Evolutionary conservation across 2,888 invertebrate species (phyloP).

Genomic region (Nomada ferruginata): DNA sequence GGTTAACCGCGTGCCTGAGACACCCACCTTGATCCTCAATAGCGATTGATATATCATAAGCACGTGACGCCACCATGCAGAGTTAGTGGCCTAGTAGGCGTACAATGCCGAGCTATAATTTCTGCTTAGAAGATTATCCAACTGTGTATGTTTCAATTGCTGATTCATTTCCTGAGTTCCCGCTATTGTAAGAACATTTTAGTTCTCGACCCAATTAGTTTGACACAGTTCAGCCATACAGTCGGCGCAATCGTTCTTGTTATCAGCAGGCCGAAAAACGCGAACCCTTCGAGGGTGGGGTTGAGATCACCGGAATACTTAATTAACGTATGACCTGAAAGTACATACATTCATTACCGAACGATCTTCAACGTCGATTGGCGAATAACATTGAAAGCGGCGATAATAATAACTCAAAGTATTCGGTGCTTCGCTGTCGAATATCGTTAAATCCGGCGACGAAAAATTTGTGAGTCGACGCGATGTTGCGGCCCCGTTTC

Average conservation of each 20-base stretch:
- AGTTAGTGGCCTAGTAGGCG: not conserved
- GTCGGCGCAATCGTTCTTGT: not conserved
- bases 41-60: constrained; percentile 10
- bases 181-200: not conserved
- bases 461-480: not conserved
- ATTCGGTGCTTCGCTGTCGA: not conserved
- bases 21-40: constrained; percentile 3
- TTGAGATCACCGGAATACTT: not conserved
- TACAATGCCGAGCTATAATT: not conserved
- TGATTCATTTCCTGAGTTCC: not conserved
- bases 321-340: not conserved
- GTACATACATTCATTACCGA: not conserved
- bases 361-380: not conserved
- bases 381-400: not conserved
- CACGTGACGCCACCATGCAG: not conserved
- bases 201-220: constrained; percentile 4
- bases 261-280: not conserved
- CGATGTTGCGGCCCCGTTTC: not conserved
- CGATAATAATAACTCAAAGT: not conserved
- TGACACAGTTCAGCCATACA: constrained; percentile 1
- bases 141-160: not conserved
- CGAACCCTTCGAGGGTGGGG: not conserved
- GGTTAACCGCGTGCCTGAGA: constrained; percentile 11
- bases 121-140: not conserved
- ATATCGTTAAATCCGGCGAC: not conserved